Conservation (phyloP, 2,797 vertebrate species). For the Balearica regulorum region DNA sequence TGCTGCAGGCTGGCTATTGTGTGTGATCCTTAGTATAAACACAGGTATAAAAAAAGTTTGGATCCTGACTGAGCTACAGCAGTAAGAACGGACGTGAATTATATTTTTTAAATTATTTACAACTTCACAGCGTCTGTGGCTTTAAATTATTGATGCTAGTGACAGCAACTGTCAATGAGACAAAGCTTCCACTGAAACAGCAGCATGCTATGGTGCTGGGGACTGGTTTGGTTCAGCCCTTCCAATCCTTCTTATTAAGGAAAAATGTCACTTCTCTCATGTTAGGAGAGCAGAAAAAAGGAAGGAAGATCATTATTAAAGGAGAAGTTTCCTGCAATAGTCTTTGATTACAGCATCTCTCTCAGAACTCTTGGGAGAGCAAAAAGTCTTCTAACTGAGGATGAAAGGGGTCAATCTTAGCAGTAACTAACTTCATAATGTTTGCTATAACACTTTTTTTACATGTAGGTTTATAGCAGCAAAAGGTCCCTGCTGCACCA, state of each 20-base stretch:
- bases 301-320: neutral
- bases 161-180: conserved; percentile 38
- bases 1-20: neutral
- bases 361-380: neutral
- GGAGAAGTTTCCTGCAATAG: neutral
- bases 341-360: neutral
- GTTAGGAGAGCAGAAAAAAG: neutral
- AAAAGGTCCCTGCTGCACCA: neutral
- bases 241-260: neutral
- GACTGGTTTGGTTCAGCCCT: neutral
- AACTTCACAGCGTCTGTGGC: neutral
- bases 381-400: neutral
- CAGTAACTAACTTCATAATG: neutral
- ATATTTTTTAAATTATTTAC: conserved; percentile 67
- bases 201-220: neutral
- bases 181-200: conserved; percentile 33
- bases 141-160: conserved; percentile 65
- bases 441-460: neutral
- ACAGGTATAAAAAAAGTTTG: conserved; percentile 4
- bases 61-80: conserved; percentile 12
- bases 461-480: neutral
- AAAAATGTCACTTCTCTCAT: neutral
- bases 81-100: conserved; percentile 10
- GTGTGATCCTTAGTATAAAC: neutral
- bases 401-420: neutral